phyloP scores from a whole-genome alignment of 2,797 vertebrate species.

The Notoglanidium macrostoma region DNA sequence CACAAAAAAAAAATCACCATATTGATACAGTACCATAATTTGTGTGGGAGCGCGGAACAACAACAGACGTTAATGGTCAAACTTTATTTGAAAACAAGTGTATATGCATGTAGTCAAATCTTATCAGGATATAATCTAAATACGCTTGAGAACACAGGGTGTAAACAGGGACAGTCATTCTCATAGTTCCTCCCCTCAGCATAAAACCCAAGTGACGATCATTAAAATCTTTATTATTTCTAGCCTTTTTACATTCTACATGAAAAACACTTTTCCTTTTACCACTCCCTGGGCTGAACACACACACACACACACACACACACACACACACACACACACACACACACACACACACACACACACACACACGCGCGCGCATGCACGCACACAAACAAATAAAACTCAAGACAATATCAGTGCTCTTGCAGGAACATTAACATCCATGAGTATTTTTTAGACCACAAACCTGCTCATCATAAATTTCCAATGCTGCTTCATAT shows the following conservation, averaged over 20 bases:
- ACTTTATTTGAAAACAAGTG: neutral
- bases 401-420: neutral
- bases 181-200: neutral
- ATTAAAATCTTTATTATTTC: neutral
- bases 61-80: neutral
- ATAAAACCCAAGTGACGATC: neutral
- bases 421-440: neutral
- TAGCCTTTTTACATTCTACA: conserved; percentile 7
- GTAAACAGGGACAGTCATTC: neutral
- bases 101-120: neutral
- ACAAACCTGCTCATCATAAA: conserved; percentile 88
- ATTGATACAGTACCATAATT: neutral
- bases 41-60: neutral
- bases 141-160: neutral
- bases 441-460: neutral
- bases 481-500: conserved; percentile 85
- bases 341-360: neutral
- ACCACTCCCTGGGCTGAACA: conserved; percentile 38
- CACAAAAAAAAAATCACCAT: neutral
- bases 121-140: neutral
- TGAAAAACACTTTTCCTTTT: conserved; percentile 53
- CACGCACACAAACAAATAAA: neutral
- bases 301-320: neutral
- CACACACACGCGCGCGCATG: neutral
- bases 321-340: neutral